phyloP scores from a whole-genome alignment of 1,140 invertebrate species.

The Vanessa tameamea region DNA sequence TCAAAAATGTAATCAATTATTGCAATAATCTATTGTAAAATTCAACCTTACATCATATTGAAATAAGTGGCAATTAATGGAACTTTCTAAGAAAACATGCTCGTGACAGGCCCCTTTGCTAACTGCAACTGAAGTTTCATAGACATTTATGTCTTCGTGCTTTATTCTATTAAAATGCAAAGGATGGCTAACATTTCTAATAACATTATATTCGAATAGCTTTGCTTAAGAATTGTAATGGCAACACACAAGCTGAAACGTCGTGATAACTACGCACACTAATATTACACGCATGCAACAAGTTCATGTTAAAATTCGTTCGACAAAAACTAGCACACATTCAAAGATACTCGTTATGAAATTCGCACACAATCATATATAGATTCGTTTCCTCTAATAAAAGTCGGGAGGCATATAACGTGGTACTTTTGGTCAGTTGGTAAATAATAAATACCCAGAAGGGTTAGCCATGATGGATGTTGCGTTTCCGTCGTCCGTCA shows the following conservation, averaged over 20 bases:
- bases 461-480: conserved; percentile 37
- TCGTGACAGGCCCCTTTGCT: background rate
- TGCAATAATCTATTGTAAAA: background rate
- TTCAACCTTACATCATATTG: background rate
- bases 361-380: background rate
- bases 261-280: too few species aligned
- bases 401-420: conserved; percentile 11
- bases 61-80: background rate
- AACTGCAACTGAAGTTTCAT: background rate
- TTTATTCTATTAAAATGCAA: background rate
- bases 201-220: too few species aligned
- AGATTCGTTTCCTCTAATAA: conserved; percentile 17
- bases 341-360: background rate
- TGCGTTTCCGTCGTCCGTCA: conserved; percentile 35
- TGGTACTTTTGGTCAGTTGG: conserved; percentile 34
- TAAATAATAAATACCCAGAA: conserved; percentile 41
- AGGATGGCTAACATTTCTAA: too few species aligned
- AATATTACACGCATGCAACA: background rate
- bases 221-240: too few species aligned
- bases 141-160: background rate
- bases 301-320: background rate
- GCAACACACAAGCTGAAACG: too few species aligned
- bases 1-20: background rate
- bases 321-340: conserved; percentile 5
- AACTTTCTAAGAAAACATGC: conserved; percentile 4